Percentiles rank a stretch among this genome's conserved stretches.
Conservation (phyloP, 2,888 invertebrate species). For the Epistrophe eligans region DNA sequence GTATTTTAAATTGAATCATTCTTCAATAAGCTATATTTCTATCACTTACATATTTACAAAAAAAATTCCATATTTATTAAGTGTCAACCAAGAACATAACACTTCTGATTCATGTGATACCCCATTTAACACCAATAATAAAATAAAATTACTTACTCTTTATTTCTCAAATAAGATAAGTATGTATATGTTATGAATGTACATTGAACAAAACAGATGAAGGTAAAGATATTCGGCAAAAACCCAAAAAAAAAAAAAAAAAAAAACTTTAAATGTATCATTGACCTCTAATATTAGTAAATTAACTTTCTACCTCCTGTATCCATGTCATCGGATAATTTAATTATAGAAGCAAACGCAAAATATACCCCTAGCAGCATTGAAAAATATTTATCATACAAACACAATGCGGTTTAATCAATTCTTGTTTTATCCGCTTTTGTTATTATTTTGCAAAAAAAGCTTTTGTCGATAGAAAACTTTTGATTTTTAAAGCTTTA, state of each 20-base stretch:
- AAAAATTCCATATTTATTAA: no score
- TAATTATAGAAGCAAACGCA: slow-evolving; percentile 28
- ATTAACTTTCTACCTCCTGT: slow-evolving; percentile 1
- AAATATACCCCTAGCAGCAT: slow-evolving; percentile 7
- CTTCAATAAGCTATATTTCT: not conserved
- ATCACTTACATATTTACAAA: not conserved
- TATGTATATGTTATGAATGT: no score
- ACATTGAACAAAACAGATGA: not conserved
- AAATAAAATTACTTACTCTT: slow-evolving; percentile 12
- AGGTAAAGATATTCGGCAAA: not conserved
- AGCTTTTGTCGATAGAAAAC: not conserved
- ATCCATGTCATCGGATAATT: slow-evolving; percentile 22
- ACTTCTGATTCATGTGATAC: not conserved
- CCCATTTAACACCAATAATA: not conserved
- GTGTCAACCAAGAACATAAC: no score
- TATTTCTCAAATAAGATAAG: not conserved
- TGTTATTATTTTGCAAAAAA: slow-evolving; percentile 15
- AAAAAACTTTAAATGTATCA: not conserved
- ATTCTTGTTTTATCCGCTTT: slow-evolving; percentile 27
- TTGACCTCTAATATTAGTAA: slow-evolving; percentile 4
- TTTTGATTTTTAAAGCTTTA: slow-evolving; percentile 4
- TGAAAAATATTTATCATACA: slow-evolving; percentile 9
- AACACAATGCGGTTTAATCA: slow-evolving; percentile 14
- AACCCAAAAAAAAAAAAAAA: not conserved
- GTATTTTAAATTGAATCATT: no score